Conservation (phyloP, 1,140 invertebrate genomes). For the Bombus impatiens region DNA sequence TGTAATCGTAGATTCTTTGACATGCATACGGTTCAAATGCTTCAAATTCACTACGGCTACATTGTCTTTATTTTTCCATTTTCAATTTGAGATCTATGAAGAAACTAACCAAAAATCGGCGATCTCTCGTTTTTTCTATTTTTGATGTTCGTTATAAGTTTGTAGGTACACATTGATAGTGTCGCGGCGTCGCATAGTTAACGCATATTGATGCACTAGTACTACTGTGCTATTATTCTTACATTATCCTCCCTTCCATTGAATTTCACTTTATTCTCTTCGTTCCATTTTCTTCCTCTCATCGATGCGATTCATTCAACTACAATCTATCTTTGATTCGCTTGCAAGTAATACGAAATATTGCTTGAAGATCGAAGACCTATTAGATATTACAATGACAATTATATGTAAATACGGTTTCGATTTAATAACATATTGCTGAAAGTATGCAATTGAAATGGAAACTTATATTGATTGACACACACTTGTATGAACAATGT, state of each 20-base stretch:
- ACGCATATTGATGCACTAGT: not conserved
- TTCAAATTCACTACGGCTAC: not conserved
- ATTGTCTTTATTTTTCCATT: constrained; percentile 1
- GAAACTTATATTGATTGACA: not conserved
- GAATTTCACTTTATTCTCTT: not conserved
- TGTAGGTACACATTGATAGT: not conserved
- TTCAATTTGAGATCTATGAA: constrained; percentile 1
- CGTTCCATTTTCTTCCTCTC: not conserved
- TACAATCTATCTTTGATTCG: not conserved
- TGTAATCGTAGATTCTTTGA: constrained; percentile 40
- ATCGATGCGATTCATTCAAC: not conserved
- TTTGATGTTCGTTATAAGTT: not conserved
- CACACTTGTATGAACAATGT: not conserved
- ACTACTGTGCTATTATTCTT: not conserved
- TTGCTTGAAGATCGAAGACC: not conserved
- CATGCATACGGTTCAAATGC: not conserved
- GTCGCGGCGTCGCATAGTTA: not conserved
- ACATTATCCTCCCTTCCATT: not conserved
- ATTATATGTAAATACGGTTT: not conserved
- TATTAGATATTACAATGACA: not conserved
- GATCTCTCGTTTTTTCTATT: constrained; percentile 7
- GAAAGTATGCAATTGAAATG: not conserved
- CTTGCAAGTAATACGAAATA: not conserved
- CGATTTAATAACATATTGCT: not conserved
- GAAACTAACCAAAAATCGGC: constrained; percentile 2